These are phyloP conservation scores for Phaethon lepturus DNA, from an alignment of 2,113 vertebrate species.

Conservation along the genomic window DNA sequence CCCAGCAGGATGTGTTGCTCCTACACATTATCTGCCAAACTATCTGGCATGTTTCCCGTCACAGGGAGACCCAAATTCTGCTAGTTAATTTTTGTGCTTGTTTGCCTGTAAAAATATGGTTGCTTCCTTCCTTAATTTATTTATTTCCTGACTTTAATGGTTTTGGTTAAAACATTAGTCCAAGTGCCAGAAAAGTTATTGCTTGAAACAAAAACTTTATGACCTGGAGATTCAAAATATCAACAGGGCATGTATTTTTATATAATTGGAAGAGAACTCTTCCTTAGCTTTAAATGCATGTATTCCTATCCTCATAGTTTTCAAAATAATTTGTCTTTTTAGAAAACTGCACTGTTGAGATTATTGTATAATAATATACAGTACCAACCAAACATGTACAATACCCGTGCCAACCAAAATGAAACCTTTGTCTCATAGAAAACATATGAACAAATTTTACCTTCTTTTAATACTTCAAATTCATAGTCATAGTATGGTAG, in stretches of 20 bases:
- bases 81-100: slow-evolving; percentile 43
- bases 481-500: neutral
- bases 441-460: neutral
- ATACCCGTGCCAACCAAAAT: neutral
- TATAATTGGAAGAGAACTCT: neutral
- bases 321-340: neutral
- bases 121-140: slow-evolving; percentile 61
- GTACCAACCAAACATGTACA: no score
- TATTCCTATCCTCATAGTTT: neutral
- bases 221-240: neutral
- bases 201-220: neutral
- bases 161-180: slow-evolving; percentile 28
- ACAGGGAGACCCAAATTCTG: slow-evolving; percentile 7
- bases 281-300: neutral
- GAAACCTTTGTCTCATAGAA: neutral
- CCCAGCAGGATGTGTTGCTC: slow-evolving; percentile 13
- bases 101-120: slow-evolving; percentile 45
- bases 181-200: slow-evolving; percentile 38
- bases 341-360: neutral
- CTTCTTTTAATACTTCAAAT: neutral
- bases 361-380: neutral
- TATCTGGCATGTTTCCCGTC: neutral
- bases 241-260: neutral
- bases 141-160: slow-evolving; percentile 59
- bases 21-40: slow-evolving; percentile 19